Evolutionary conservation across 2,888 invertebrate species (phyloP), one percentile per base, ranked within the genome.

Genomic region (Hypercompe scribonia): DNA sequence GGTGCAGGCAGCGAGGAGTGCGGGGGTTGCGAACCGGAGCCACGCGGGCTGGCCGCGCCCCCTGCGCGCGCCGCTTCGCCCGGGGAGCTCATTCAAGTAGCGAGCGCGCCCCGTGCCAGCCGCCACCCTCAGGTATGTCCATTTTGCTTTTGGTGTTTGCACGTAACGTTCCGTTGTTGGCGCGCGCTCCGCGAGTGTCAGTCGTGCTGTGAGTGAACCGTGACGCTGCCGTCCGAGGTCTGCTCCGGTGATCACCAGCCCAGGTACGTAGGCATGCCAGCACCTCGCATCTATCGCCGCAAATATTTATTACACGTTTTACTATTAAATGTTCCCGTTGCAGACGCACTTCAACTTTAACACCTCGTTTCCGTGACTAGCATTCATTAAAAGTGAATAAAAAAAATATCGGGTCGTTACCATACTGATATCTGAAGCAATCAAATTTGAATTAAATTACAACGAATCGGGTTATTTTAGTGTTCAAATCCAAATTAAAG

Each of bases 31-130:
- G 89, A 89, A 91, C 93, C 89, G 96, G 96, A 96, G 95, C 94
- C 95, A 94, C 95, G 95, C 95, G 92, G 95, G 93, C 95, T 95
- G 89, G 95, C 94, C 96, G 96, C 96, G 96, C 97, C 95, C 96
- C 96, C 94, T 94, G 95, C 95, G 96, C 96, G 96, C 96, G 96
- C 96, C 96, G 96, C 93, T 83, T 91, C 94, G 96, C 96, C 88
- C 90, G 87, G 87, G 91, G 88, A 88, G 86, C 95, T 95, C 95
- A 96, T 94, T 95, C 95, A 95, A 94, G 95, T 95, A 92, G 93
- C 94, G 91, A 94, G 93, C 93, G 94, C 93, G 93, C 92, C 92
- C 93, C 89, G 93, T 93, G 88, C 92, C 94, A 93, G 95, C 94
- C 94, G 95, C 93, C 92, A 93, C 93, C 92, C 94, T 92, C 95